Evolutionary conservation across 2,888 invertebrate species (phyloP).

Genomic region (Stictocephala bisonia): DNA sequence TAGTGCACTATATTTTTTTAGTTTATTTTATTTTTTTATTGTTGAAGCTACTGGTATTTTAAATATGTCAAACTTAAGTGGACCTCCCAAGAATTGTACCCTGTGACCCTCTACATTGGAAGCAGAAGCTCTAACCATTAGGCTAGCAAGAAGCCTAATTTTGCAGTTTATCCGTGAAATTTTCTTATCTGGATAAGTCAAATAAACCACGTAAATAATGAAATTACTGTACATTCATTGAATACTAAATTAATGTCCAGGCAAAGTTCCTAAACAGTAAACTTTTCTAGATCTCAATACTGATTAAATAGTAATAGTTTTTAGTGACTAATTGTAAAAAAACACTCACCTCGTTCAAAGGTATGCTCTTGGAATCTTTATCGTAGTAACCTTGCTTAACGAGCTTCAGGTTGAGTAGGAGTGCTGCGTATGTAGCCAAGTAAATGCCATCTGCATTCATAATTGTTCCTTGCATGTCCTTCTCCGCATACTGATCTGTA

Average conservation of each 20-base stretch:
- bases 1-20: no score
- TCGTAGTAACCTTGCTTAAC: constrained; percentile 80
- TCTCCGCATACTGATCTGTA: constrained; percentile 29
- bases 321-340: not conserved
- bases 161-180: no score
- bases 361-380: constrained; percentile 64
- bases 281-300: not conserved
- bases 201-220: no score
- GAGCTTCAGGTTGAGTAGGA: constrained; percentile 84
- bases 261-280: constrained; percentile 32
- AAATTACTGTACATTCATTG: no score
- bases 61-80: no score
- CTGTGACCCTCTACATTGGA: no score
- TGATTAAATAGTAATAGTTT: not conserved
- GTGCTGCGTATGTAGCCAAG: constrained; percentile 86
- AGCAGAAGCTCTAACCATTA: no score
- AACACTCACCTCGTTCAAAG: constrained; percentile 67
- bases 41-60: no score
- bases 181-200: no score
- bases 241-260: constrained; percentile 62
- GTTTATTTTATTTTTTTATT: no score
- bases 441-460: constrained; percentile 97
- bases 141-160: no score
- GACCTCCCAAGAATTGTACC: no score
- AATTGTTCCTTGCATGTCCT: constrained; percentile 67